phyloP scores from a whole-genome alignment of 2,113 vertebrate species.

The Microcebus jonahi region DNA sequence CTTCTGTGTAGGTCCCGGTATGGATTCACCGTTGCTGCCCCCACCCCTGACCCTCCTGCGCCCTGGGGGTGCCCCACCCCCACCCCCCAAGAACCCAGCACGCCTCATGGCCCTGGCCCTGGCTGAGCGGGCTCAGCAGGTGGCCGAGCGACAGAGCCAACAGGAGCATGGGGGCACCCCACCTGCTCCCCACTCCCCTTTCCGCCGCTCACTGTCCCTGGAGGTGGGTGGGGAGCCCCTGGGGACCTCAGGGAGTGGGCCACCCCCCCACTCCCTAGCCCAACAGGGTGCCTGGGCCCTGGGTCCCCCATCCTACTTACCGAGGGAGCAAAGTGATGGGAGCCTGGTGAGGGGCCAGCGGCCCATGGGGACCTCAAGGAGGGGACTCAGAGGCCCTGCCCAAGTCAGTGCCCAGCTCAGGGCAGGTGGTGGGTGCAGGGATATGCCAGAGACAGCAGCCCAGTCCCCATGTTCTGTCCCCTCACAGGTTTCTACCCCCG shows the following conservation, averaged over 20 bases:
- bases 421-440: not conserved
- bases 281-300: constrained; percentile 68
- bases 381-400: constrained; percentile 57
- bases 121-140: constrained; percentile 88
- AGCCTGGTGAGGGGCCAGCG: constrained; percentile 67
- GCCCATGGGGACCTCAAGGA: constrained; percentile 66
- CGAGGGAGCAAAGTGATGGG: constrained; percentile 74
- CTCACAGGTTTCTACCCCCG: constrained; percentile 51
- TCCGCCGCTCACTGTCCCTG: constrained; percentile 84
- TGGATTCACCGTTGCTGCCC: constrained; percentile 70
- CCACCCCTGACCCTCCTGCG: constrained; percentile 77
- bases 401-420: constrained; percentile 68
- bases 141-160: constrained; percentile 82
- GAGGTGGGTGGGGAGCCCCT: constrained; percentile 82
- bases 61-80: constrained; percentile 86
- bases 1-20: constrained; percentile 74
- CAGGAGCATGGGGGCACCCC: constrained; percentile 59
- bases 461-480: constrained; percentile 33
- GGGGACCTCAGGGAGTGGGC: constrained; percentile 70
- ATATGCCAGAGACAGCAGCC: constrained; percentile 1
- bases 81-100: constrained; percentile 89
- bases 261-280: constrained; percentile 82
- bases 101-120: constrained; percentile 89
- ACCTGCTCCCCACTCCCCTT: constrained; percentile 64
- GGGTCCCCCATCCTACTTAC: constrained; percentile 64